Percentiles rank a stretch among this genome's conserved stretches.
phyloP scores from a whole-genome alignment of 2,797 vertebrate species.

The Amphiprion clarkii region DNA sequence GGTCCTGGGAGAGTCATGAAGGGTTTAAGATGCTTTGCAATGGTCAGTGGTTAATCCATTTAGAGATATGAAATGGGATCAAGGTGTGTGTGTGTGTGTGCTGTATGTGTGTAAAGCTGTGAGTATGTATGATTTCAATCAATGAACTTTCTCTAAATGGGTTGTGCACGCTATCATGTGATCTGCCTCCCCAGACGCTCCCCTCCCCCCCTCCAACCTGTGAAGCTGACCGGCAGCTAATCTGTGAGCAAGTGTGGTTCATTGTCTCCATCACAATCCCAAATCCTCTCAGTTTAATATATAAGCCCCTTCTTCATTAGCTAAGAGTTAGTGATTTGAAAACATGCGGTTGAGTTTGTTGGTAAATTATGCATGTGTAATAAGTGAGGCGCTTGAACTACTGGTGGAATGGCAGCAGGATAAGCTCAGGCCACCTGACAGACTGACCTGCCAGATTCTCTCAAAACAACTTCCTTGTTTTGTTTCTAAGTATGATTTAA shows the following conservation, averaged over 20 bases:
- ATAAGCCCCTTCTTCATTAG: conserved; percentile 29
- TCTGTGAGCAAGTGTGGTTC: conserved; percentile 32
- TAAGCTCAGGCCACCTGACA: conserved; percentile 25
- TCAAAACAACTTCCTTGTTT: neutral
- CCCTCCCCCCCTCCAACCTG: neutral
- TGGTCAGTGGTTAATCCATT: conserved; percentile 30
- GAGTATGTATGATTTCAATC: conserved; percentile 28
- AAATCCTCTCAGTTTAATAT: conserved; percentile 52
- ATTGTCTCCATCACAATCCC: conserved; percentile 45
- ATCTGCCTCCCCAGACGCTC: conserved; percentile 19
- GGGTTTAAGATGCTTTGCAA: conserved; percentile 16
- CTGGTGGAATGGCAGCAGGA: conserved; percentile 5
- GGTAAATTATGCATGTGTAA: conserved; percentile 17
- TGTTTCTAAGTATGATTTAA: neutral
- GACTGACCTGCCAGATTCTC: conserved; percentile 11
- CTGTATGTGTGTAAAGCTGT: too few relatives aligned
- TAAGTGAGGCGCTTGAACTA: conserved; percentile 27
- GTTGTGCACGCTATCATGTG: conserved; percentile 23
- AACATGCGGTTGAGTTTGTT: conserved; percentile 6
- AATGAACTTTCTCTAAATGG: conserved; percentile 36
- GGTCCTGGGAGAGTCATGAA: conserved; percentile 28
- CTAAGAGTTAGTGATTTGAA: conserved; percentile 22
- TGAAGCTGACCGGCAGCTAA: conserved; percentile 32
- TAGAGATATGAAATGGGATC: conserved; percentile 13
- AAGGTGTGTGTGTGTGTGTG: neutral